Evolutionary conservation across 1,140 invertebrate species (phyloP).

Genomic region (Procambarus virginalis): DNA sequence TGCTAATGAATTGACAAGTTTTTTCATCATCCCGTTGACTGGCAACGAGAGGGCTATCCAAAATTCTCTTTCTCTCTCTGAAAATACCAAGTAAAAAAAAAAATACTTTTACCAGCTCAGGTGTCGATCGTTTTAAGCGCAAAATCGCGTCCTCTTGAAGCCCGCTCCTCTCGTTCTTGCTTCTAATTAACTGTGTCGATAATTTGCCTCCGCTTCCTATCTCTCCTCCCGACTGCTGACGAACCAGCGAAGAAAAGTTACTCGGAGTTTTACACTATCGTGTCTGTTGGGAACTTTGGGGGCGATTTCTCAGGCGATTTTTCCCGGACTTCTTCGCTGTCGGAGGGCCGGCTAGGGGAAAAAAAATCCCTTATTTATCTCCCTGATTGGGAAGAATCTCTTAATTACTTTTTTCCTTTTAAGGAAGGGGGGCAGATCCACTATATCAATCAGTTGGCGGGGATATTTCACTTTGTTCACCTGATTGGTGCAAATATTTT

Average conservation of each 20-base stretch:
- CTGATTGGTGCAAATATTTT: too few species aligned
- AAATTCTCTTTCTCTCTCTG: neutral
- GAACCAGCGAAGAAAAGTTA: too few species aligned
- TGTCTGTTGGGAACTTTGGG: neutral
- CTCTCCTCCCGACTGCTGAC: neutral
- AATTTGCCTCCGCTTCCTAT: neutral
- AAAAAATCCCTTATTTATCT: neutral
- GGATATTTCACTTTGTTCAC: too few species aligned
- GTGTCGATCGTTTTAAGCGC: neutral
- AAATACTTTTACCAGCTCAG: neutral
- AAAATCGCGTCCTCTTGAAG: neutral
- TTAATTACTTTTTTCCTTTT: neutral
- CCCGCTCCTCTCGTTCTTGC: neutral
- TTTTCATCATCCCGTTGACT: neutral
- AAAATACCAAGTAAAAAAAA: neutral
- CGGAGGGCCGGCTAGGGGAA: neutral
- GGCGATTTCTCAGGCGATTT: too few species aligned
- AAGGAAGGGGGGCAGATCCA: too few species aligned
- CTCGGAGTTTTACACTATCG: neutral
- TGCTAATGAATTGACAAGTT: constrained; percentile 1
- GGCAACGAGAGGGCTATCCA: neutral
- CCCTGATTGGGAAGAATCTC: neutral
- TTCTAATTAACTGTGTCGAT: neutral
- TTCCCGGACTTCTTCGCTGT: neutral
- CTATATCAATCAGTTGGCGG: too few species aligned